These are phyloP conservation scores for Toxonevra muliebris DNA, from an alignment of 2,888 invertebrate species.

Conservation along the genomic window DNA sequence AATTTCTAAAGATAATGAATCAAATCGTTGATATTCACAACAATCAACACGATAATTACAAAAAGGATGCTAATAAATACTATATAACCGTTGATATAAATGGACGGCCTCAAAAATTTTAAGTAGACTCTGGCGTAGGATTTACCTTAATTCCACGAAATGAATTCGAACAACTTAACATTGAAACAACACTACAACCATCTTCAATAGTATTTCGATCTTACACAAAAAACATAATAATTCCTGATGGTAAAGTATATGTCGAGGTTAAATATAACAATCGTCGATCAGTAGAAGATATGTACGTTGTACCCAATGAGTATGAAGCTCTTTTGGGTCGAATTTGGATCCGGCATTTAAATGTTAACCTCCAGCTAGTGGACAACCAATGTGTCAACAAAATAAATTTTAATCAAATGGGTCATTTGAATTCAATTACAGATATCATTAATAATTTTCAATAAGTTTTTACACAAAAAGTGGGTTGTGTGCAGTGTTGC, in stretches of 20 bases:
- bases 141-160: no score
- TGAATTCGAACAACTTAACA: no score
- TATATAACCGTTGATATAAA: no score
- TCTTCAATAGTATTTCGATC: slow-evolving; percentile 4
- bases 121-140: no score
- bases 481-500: no score
- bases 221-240: slow-evolving; percentile 21
- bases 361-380: slow-evolving; percentile 26
- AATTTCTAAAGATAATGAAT: no score
- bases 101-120: no score
- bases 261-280: slow-evolving; percentile 29
- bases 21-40: no score
- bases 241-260: slow-evolving; percentile 30
- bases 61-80: no score
- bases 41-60: no score
- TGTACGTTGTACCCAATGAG: slow-evolving; percentile 32
- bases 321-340: slow-evolving; percentile 30
- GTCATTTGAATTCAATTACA: slow-evolving; percentile 15
- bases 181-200: no score
- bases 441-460: slow-evolving; percentile 24
- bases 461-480: slow-evolving; percentile 27
- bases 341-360: slow-evolving; percentile 30
- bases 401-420: slow-evolving; percentile 8
- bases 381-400: slow-evolving; percentile 3
- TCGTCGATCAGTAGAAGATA: slow-evolving; percentile 18